Conservation (phyloP, 1,140 invertebrate genomes). For the Zaprionus ghesquierei region DNA sequence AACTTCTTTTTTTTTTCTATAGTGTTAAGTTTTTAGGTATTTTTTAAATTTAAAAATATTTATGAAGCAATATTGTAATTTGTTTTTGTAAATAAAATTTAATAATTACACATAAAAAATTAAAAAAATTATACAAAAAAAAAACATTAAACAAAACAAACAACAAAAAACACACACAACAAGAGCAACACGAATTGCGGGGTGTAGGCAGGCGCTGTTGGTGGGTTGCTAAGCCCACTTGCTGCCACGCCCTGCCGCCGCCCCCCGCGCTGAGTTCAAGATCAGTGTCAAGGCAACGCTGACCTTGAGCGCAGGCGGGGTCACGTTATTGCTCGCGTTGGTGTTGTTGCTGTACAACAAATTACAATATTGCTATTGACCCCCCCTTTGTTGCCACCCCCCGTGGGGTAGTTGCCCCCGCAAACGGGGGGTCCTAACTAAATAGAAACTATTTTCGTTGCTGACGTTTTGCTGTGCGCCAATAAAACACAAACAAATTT, state of each 20-base stretch:
- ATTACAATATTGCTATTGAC: conserved; percentile 71
- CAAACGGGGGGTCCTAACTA: too few species aligned
- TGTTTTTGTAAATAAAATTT: conserved; percentile 82
- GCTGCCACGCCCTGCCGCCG: conserved; percentile 1
- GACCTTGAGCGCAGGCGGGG: conserved; percentile 48
- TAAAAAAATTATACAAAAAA: conserved; percentile 20
- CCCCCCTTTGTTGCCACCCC: too few species aligned
- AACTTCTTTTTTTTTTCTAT: conserved; percentile 60
- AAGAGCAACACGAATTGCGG: neutral
- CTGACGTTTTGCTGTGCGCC: conserved; percentile 44
- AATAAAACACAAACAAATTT: conserved; percentile 34
- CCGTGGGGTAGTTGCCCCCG: too few species aligned
- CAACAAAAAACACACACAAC: conserved; percentile 20
- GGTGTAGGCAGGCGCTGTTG: neutral
- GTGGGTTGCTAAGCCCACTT: neutral
- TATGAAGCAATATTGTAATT: conserved; percentile 80
- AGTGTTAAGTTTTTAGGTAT: conserved; percentile 74
- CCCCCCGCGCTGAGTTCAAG: conserved; percentile 40
- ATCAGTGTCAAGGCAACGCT: conserved; percentile 52
- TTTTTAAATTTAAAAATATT: conserved; percentile 76
- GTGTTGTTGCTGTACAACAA: conserved; percentile 48
- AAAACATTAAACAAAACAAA: conserved; percentile 20
- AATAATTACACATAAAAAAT: conserved; percentile 60
- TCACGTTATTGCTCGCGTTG: conserved; percentile 15
- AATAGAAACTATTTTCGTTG: conserved; percentile 65